phyloP scores from a whole-genome alignment of 1,140 invertebrate genomes.

The Cyphomyrmex costatus region DNA sequence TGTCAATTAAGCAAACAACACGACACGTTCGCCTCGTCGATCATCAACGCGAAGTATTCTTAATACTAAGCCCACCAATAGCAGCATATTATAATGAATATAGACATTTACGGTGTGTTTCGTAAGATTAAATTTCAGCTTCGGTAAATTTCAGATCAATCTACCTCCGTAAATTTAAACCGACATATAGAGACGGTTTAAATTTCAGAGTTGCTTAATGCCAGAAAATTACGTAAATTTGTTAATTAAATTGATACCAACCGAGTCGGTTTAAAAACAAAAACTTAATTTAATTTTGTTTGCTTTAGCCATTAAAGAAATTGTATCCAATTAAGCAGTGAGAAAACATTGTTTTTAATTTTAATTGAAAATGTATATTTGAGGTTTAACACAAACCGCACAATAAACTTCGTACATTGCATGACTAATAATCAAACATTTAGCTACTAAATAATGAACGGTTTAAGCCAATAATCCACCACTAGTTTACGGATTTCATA shows the following conservation, averaged over 20 bases:
- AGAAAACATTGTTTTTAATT: not conserved
- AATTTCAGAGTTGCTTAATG: not conserved
- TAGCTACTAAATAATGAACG: constrained; percentile 22
- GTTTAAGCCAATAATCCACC: constrained; percentile 1
- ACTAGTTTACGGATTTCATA: not conserved
- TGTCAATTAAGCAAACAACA: constrained; percentile 53
- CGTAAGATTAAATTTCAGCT: constrained; percentile 11
- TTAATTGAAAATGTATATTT: constrained; percentile 33
- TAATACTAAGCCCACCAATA: not conserved
- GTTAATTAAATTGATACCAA: not conserved
- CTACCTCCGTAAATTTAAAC: not conserved
- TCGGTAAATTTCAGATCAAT: not conserved
- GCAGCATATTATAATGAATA: constrained; percentile 16
- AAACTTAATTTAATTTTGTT: not conserved
- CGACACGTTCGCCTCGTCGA: constrained; percentile 46
- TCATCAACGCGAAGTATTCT: constrained; percentile 2
- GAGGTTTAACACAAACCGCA: not conserved
- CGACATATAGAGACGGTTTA: not conserved
- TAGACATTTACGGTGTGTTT: not conserved
- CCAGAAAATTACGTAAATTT: constrained; percentile 6
- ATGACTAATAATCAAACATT: constrained; percentile 29
- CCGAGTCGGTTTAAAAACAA: not conserved
- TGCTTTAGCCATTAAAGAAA: not conserved
- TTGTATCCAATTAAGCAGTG: not conserved
- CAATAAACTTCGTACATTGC: constrained; percentile 6